These are phyloP conservation scores for Vulpes vulpes DNA, from an alignment of 2,113 vertebrate species.

Conservation along the genomic window DNA sequence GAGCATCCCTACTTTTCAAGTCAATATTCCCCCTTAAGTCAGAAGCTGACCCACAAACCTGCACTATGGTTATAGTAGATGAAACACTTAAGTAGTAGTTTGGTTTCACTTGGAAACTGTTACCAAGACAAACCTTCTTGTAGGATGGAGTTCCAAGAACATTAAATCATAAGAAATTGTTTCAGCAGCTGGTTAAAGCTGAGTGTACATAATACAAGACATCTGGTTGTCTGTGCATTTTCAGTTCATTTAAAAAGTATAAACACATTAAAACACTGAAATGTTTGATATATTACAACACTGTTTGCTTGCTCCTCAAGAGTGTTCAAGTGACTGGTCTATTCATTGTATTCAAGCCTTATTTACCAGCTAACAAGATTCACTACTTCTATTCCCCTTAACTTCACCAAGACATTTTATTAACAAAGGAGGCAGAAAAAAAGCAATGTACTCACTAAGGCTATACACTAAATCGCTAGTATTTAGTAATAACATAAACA, in stretches of 20 bases:
- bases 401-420: neutral
- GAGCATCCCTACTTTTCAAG: constrained; percentile 43
- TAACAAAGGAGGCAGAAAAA: neutral
- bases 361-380: neutral
- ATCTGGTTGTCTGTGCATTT: constrained; percentile 87
- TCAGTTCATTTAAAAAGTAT: constrained; percentile 85
- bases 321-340: constrained; percentile 41
- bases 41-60: neutral
- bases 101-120: constrained; percentile 76
- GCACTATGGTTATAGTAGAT: constrained; percentile 48
- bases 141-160: constrained; percentile 78
- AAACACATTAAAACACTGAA: constrained; percentile 83
- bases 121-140: constrained; percentile 78
- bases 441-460: neutral
- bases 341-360: neutral
- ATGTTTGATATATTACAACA: constrained; percentile 77
- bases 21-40: constrained; percentile 32
- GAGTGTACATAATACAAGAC: constrained; percentile 75
- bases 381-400: constrained; percentile 29
- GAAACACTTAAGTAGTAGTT: constrained; percentile 62
- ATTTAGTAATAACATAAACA: neutral
- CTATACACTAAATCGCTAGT: neutral
- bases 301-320: constrained; percentile 62
- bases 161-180: constrained; percentile 83
- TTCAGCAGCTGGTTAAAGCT: constrained; percentile 85